Evolutionary conservation across 2,113 vertebrate species (phyloP).

Genomic region (Epinephelus cyanopodus): DNA sequence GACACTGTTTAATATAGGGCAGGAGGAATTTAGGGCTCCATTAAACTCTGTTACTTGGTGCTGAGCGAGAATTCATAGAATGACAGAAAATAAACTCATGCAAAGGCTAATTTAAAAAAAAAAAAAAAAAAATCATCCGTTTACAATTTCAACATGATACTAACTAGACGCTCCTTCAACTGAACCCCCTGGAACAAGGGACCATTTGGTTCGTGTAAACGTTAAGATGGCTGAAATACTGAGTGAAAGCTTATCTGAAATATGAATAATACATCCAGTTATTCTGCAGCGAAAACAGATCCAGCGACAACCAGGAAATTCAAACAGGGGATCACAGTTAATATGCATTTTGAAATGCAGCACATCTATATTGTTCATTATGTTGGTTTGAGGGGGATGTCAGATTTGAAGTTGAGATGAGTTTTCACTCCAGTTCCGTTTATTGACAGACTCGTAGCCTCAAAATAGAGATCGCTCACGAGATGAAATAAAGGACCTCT

Average conservation of each 20-base stretch:
- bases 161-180: background rate
- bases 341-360: background rate
- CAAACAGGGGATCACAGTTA: conserved; percentile 33
- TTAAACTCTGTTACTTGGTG: conserved; percentile 55
- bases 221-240: background rate
- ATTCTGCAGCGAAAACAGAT: conserved; percentile 18
- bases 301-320: conserved; percentile 2
- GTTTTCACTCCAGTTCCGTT: conserved; percentile 10
- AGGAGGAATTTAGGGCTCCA: conserved; percentile 68
- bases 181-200: background rate
- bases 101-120: conserved; percentile 3
- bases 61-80: conserved; percentile 54
- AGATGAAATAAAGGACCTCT: conserved; percentile 43
- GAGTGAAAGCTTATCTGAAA: conserved; percentile 2
- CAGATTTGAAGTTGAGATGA: conserved; percentile 24
- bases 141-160: conserved; percentile 31
- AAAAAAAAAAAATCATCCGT: background rate
- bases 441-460: background rate
- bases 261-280: conserved; percentile 28
- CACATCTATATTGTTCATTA: conserved; percentile 25
- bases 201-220: background rate
- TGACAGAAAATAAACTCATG: conserved; percentile 48
- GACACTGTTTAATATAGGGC: conserved; percentile 80
- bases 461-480: conserved; percentile 45
- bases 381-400: background rate